Evolutionary conservation across 2,113 vertebrate species (phyloP), one percentile per base, ranked within the genome.

Genomic region (Apaloderma vittatum): DNA sequence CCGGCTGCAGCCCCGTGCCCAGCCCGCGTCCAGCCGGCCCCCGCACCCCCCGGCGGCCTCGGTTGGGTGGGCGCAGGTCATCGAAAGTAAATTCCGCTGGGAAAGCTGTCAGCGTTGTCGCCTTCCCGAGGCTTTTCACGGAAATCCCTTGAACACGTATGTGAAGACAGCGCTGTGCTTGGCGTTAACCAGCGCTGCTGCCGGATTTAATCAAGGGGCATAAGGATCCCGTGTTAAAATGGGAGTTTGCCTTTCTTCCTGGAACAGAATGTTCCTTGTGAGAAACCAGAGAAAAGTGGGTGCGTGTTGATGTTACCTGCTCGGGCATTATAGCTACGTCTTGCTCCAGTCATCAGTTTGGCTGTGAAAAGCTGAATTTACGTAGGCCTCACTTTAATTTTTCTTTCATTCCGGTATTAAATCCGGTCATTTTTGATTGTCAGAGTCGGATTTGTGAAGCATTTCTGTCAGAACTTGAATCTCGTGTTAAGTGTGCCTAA

Each of bases 11-110:
- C 40, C 40, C 8, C 40, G 40, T 40, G 11, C 40, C 40, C 40
- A 40, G 40, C 40, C 40, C 40, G 40, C 11, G 40, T 6, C 51
- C 3, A 6, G 12, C 21, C 34, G 22, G 83, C 36, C 45, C 36
- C 58, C 30, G 16, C 65, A 14, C 12, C 36, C 27, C 18, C 26
- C 5, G 34, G 15, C 15, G 10, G 12, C 37, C 52, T 66, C 12
- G 40, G 12, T 2, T 29, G 8, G 19, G 2, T 17, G n/a, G 66
- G 22, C 79, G 0, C 18, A 0, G 30, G 63, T 21, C 48, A 11
- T 15, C 32, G 24, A 22, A 7, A 27, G 52, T 6, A 17, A 49
- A 4, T 18, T 52, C 49, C 2, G 15, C 11, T 19, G 43, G 6
- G 19, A 52, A 30, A 40, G 67, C 62, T 91, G 75, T 57, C 83